Evolutionary conservation across 2,113 vertebrate species (phyloP).

Genomic region (Deroptyus accipitrinus): DNA sequence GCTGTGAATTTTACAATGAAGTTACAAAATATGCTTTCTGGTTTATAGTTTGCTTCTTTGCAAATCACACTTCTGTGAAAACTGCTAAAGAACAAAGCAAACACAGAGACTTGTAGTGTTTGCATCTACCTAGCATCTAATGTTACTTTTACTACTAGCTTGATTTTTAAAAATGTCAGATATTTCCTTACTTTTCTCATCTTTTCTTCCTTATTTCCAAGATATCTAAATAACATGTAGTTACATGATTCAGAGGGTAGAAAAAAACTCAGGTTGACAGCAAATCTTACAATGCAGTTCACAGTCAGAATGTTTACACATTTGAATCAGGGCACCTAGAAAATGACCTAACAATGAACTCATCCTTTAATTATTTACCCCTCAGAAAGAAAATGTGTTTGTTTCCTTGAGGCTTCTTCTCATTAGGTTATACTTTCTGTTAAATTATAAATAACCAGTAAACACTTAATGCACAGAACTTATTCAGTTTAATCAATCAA

Average conservation of each 20-base stretch:
- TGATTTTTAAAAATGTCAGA: not conserved
- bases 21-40: not conserved
- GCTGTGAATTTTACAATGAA: not conserved
- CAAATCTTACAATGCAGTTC: not conserved
- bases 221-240: not conserved
- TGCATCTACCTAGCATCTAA: not conserved
- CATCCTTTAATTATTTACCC: not conserved
- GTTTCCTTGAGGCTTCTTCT: not conserved
- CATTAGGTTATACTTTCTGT: not conserved
- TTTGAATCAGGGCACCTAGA: not conserved
- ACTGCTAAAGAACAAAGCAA: not conserved
- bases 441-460: not conserved
- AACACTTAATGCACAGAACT: not conserved
- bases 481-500: not conserved
- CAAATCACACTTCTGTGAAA: not conserved
- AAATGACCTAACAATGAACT: not conserved
- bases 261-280: not conserved
- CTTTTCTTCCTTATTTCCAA: not conserved
- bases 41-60: not conserved
- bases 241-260: not conserved
- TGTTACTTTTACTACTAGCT: not conserved
- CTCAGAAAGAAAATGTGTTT: not conserved
- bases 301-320: not conserved
- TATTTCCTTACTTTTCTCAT: not conserved
- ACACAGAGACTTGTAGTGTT: not conserved